Base-by-base conservation (phyloP, 2,797 vertebrate genomes). In the Poecilia wingei region DNA sequence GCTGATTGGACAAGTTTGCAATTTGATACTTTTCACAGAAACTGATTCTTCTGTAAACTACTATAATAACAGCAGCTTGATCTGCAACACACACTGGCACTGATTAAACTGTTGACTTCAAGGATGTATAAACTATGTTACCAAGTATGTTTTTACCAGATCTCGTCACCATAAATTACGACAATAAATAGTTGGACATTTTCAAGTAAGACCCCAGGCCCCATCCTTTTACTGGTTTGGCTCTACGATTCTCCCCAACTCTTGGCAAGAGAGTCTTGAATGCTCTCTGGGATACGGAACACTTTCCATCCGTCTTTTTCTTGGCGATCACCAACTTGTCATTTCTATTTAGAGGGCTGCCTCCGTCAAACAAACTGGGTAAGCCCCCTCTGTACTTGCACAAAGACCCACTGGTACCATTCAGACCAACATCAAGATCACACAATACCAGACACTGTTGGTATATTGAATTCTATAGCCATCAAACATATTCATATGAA, bases 361-460 rank as follows among this genome's bases (percentile, higher is more conserved):
- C 41, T 70, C 41, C 46, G 41, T 70, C 68, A 70, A 70, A 45
- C 68, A n/a, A 45, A 45, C 41, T 45, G 68, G 41, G 68, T n/a
- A 46, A 28, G 41, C 25, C 64, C 25, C 43, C 12, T n/a, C 41
- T 70, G 41, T 46, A n/a, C 41, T 28, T 1, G 6, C 68, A 70
- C 41, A 45, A 45, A 70, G 68, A 70, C 41, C 41, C 68, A 28
- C 68, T 70, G 68, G 68, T 70, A 70, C 68, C 68, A 70, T n/a
- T n/a, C 25, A n/a, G 25, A 25, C 41, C 3, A 8, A 70, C 7
- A 46, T 8, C 22, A 7, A n/a, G 2, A 28, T 70, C 68, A 78
- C 75, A 49, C 22, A 25, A 53, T n/a, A 46, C n/a, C 66, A 75
- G 16, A 78, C 33, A 46, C 31, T 47, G 47, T 16, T 20, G 28